These are phyloP conservation scores for Drosophila ohnishii DNA, from an alignment of 1,140 invertebrate genomes.

Conservation along the genomic window DNA sequence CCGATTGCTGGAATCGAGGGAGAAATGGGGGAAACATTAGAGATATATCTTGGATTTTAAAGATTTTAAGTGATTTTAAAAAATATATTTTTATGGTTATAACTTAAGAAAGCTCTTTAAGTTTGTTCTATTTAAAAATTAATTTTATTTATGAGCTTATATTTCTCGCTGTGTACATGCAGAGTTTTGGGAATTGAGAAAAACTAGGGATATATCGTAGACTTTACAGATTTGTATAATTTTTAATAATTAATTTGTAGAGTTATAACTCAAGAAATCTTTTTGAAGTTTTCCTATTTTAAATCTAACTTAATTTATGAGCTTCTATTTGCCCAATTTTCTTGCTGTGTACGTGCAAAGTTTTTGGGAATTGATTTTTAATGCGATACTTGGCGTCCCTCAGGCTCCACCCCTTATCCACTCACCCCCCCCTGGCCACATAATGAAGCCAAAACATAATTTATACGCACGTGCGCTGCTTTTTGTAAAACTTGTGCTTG, in stretches of 20 bases:
- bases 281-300: background rate
- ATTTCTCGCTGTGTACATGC: slow-evolving; percentile 49
- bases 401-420: background rate
- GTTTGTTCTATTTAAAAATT: background rate
- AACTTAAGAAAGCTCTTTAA: background rate
- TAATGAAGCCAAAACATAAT: slow-evolving; percentile 78
- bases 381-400: slow-evolving; percentile 57
- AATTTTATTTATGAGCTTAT: background rate
- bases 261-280: background rate
- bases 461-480: slow-evolving; percentile 62
- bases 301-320: background rate
- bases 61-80: background rate
- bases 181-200: slow-evolving; percentile 70
- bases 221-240: background rate
- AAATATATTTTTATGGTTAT: background rate
- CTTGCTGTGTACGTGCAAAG: slow-evolving; percentile 61
- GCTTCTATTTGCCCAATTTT: slow-evolving; percentile 1
- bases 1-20: slow-evolving; percentile 16
- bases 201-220: background rate
- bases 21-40: background rate
- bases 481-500: slow-evolving; percentile 16
- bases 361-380: slow-evolving; percentile 77
- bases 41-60: background rate
- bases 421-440: slow-evolving; percentile 15
- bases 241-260: background rate